These are phyloP conservation scores for Procavia capensis DNA, from an alignment of 2,113 vertebrate species.

Conservation along the genomic window DNA sequence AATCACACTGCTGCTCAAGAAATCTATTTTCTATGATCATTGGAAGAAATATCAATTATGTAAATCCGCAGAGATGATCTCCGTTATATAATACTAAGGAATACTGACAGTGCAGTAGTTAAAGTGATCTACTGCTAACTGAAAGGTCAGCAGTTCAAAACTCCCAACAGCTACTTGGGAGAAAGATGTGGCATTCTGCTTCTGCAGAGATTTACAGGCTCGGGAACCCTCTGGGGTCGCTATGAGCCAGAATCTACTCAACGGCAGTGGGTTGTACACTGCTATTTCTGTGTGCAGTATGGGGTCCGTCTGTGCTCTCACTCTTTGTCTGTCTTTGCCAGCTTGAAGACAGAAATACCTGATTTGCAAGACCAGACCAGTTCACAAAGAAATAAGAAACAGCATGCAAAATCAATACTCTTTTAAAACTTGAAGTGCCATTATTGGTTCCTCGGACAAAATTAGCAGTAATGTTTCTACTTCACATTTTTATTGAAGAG, in stretches of 20 bases:
- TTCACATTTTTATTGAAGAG: conserved; percentile 43
- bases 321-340: neutral
- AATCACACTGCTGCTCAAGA: neutral
- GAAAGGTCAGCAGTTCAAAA: too few species aligned
- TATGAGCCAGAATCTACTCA: too few species aligned
- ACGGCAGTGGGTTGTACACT: neutral
- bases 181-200: too few species aligned
- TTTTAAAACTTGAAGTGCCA: conserved; percentile 5
- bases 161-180: too few species aligned
- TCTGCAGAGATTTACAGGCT: too few species aligned
- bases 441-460: conserved; percentile 67
- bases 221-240: too few species aligned
- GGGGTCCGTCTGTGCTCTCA: neutral
- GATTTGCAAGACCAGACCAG: conserved; percentile 28
- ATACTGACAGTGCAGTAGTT: too few species aligned
- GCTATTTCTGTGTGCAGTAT: neutral
- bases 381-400: conserved; percentile 50
- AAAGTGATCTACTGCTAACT: too few species aligned
- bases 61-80: conserved; percentile 26
- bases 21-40: neutral
- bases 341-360: conserved; percentile 19
- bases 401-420: conserved; percentile 59
- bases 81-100: too few species aligned
- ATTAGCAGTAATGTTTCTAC: conserved; percentile 32
- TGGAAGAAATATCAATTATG: neutral